Conservation (phyloP, 2,113 vertebrate species). For the Rhinolophus sinicus region DNA sequence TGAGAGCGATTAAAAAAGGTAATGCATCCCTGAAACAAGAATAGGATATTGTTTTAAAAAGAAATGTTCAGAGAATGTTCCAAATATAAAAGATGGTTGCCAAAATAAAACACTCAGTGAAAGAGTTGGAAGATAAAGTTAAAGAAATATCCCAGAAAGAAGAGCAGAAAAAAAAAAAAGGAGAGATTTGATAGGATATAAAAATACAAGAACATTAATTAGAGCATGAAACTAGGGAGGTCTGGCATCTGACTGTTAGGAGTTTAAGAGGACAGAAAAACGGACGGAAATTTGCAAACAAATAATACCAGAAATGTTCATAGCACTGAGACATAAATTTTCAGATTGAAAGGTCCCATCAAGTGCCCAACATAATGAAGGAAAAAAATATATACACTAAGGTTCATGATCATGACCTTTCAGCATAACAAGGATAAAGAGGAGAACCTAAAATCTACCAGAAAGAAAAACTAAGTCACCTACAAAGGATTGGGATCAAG, state of each 20-base stretch:
- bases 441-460: background rate
- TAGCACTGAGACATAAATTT: background rate
- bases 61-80: background rate
- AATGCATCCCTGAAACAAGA: background rate
- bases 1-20: background rate
- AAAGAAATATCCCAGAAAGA: background rate
- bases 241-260: background rate
- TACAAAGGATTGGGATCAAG: background rate
- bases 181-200: background rate
- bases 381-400: background rate
- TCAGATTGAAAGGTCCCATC: background rate
- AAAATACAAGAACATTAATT: background rate
- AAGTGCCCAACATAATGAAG: background rate
- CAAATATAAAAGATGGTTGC: background rate
- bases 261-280: background rate
- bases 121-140: conserved; percentile 17
- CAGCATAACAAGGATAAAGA: background rate
- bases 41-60: conserved; percentile 24
- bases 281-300: background rate
- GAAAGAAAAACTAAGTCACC: background rate
- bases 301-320: background rate
- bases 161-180: background rate
- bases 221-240: background rate
- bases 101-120: background rate
- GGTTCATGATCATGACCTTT: background rate